A percentile compares a stretch with the other conserved stretches of the same genome.
Conservation (phyloP, 2,888 invertebrate genomes). For the Meliscaeva auricollis region DNA sequence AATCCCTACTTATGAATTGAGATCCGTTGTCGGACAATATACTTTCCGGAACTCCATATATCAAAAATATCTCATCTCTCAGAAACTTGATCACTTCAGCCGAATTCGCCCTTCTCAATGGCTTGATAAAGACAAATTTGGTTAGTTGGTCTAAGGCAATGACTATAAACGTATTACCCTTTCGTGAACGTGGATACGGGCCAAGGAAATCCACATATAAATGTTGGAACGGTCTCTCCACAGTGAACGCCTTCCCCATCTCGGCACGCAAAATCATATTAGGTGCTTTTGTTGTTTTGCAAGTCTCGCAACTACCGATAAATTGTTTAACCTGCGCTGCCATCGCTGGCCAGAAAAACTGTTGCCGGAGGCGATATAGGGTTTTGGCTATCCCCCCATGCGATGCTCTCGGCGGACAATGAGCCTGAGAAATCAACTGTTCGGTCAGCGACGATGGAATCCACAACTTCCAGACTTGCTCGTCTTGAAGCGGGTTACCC, state of each 20-base stretch:
- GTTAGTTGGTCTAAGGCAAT: conserved; percentile 67
- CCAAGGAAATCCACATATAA: not conserved
- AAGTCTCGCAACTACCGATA: too few relatives aligned
- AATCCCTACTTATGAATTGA: conserved; percentile 74
- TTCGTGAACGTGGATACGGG: too few relatives aligned
- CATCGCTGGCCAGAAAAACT: conserved; percentile 10
- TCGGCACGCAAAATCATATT: conserved; percentile 37
- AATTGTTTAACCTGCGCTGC: not conserved
- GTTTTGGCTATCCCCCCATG: conserved; percentile 19
- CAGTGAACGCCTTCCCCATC: conserved; percentile 40
- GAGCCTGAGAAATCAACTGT: not conserved
- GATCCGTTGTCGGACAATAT: conserved; percentile 77
- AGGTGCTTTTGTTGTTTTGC: conserved; percentile 2
- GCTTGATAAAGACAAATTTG: conserved; percentile 16
- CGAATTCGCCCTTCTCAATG: conserved; percentile 4
- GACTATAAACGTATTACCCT: conserved; percentile 18
- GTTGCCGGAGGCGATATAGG: not conserved
- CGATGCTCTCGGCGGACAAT: conserved; percentile 25
- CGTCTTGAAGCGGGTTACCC: not conserved
- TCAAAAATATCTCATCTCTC: conserved; percentile 41
- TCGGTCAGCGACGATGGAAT: not conserved
- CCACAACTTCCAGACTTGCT: conserved; percentile 8
- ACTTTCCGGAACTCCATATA: conserved; percentile 77
- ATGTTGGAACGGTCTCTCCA: conserved; percentile 58
- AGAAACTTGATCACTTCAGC: too few relatives aligned